Evolutionary conservation across 2,797 vertebrate genomes (phyloP).

Genomic region (Enteromius treurensis): DNA sequence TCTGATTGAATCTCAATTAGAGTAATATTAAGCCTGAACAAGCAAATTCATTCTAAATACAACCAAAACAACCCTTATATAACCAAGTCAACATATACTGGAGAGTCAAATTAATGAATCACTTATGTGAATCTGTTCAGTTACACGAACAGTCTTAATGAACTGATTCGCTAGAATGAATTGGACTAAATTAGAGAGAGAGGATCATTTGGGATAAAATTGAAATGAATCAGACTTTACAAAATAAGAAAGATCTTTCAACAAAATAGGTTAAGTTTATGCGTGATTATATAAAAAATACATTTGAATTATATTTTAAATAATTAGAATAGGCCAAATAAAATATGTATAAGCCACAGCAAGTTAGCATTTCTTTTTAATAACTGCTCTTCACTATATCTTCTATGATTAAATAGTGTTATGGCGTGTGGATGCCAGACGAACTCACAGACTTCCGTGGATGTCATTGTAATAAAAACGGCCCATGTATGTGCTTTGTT

Average conservation of each 20-base stretch:
- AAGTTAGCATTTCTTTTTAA: background rate
- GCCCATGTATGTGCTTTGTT: slow-evolving; percentile 3
- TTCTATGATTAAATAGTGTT: background rate
- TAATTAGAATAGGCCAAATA: background rate
- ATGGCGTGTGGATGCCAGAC: background rate
- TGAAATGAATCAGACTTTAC: background rate
- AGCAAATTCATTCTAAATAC: background rate
- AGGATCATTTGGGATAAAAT: background rate
- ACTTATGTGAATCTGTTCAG: background rate
- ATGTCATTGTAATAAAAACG: slow-evolving; percentile 2
- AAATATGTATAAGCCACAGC: background rate
- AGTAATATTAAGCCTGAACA: background rate
- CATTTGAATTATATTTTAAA: background rate
- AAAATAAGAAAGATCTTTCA: background rate
- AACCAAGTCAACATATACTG: background rate
- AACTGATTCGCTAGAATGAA: background rate
- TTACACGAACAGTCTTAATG: background rate
- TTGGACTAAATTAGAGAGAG: background rate
- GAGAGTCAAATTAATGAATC: background rate
- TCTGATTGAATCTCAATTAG: background rate
- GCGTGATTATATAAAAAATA: background rate
- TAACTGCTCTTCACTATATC: background rate
- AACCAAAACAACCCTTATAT: background rate
- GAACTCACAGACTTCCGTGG: background rate
- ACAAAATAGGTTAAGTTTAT: background rate